Conservation (phyloP, 2,113 vertebrate species). For the Chloropsis cyanopogon region DNA sequence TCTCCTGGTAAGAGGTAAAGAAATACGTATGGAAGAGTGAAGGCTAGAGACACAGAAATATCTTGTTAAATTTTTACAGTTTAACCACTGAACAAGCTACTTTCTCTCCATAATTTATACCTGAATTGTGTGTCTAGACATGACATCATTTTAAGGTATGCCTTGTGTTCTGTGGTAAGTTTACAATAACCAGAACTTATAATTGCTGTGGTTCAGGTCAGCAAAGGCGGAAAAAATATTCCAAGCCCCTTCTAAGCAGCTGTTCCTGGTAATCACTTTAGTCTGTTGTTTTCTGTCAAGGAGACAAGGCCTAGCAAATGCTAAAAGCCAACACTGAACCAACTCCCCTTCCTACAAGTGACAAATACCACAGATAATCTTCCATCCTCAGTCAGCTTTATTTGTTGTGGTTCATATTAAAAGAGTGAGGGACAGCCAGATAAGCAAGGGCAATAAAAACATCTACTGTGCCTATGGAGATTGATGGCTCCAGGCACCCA, state of each 20-base stretch:
- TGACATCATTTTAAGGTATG: constrained; percentile 77
- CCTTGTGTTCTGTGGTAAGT: constrained; percentile 69
- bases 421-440: constrained; percentile 9
- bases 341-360: constrained; percentile 15
- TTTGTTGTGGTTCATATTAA: constrained; percentile 46
- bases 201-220: constrained; percentile 56
- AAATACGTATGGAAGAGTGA: constrained; percentile 23
- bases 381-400: constrained; percentile 23
- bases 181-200: constrained; percentile 73
- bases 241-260: constrained; percentile 36
- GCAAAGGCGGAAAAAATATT: constrained; percentile 44
- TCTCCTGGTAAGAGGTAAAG: constrained; percentile 56
- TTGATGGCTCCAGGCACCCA: neutral
- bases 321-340: constrained; percentile 22
- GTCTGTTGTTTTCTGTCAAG: constrained; percentile 65
- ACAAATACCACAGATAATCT: constrained; percentile 38
- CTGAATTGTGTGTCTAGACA: constrained; percentile 80
- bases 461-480: neutral
- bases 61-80: constrained; percentile 75
- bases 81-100: constrained; percentile 72
- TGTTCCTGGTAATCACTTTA: constrained; percentile 52
- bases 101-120: constrained; percentile 76
- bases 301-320: constrained; percentile 53
- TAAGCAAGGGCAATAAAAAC: constrained; percentile 4
- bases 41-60: constrained; percentile 67